A percentile compares a stretch with the other conserved stretches of the same genome.
These are phyloP conservation scores for Eumerus sabulonum DNA, from an alignment of 2,888 invertebrate genomes.

Conservation along the genomic window DNA sequence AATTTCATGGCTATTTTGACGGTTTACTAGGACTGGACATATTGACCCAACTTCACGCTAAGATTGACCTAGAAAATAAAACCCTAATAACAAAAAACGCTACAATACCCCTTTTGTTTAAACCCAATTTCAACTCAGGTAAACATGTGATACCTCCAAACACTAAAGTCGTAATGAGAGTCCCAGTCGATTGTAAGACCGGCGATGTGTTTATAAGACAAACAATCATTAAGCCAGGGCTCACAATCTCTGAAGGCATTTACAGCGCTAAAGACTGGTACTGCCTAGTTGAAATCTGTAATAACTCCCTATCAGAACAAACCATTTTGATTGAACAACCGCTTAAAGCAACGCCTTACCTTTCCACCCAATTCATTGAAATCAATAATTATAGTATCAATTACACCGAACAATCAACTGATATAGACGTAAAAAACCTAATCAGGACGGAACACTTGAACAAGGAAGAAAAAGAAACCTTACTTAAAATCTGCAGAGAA, in stretches of 20 bases:
- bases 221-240: conserved; percentile 7
- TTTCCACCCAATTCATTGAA: neutral
- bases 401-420: neutral
- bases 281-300: conserved; percentile 9
- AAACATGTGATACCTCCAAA: conserved; percentile 14
- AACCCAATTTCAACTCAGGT: conserved; percentile 24
- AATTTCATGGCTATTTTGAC: conserved; percentile 25
- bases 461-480: neutral
- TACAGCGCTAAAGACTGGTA: conserved; percentile 9
- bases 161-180: neutral
- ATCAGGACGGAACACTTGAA: neutral
- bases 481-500: neutral
- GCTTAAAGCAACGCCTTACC: neutral
- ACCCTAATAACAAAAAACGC: conserved; percentile 8
- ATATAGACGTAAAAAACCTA: neutral
- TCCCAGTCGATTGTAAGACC: neutral
- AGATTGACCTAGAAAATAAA: conserved; percentile 17
- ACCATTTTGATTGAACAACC: neutral
- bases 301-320: neutral
- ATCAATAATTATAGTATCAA: conserved; percentile 10
- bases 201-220: conserved; percentile 9
- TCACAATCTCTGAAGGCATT: neutral
- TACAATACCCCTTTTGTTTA: conserved; percentile 10
- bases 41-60: conserved; percentile 3
- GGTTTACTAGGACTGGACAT: conserved; percentile 24